Percentiles rank a stretch among this genome's conserved stretches.
phyloP scores from a whole-genome alignment of 2,888 invertebrate genomes.

The Electrophaes corylata region DNA sequence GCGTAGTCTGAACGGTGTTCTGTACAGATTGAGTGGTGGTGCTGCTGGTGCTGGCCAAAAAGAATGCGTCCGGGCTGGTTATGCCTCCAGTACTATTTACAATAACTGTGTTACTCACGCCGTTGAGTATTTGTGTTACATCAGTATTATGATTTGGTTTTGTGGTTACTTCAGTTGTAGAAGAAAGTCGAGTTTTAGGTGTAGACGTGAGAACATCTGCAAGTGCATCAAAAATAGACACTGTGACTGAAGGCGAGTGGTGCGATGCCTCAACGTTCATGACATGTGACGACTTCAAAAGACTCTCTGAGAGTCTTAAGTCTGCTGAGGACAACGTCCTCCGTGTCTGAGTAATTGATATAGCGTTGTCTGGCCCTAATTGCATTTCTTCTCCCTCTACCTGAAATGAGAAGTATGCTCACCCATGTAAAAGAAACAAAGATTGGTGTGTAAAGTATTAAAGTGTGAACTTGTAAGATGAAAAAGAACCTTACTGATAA shows the following conservation, averaged over 20 bases:
- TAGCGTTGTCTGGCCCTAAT: constrained; percentile 80
- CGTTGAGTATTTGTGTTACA: constrained; percentile 72
- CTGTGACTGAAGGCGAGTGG: constrained; percentile 83
- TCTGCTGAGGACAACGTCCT: constrained; percentile 78
- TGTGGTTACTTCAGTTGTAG: constrained; percentile 72
- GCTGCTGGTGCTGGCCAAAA: constrained; percentile 60
- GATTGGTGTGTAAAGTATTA: constrained; percentile 43
- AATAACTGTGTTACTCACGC: constrained; percentile 81
- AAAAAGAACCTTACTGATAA: constrained; percentile 46
- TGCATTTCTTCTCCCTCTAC: constrained; percentile 82
- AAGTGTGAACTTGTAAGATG: constrained; percentile 35
- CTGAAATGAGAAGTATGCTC: constrained; percentile 84
- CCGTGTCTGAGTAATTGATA: constrained; percentile 79
- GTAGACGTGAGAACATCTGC: constrained; percentile 84
- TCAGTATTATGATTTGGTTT: constrained; percentile 66
- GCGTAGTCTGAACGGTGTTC: constrained; percentile 71
- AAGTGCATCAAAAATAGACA: constrained; percentile 85
- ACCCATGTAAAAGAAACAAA: constrained; percentile 78
- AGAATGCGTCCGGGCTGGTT: constrained; percentile 62
- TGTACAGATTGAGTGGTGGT: constrained; percentile 80
- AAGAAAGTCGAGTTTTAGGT: constrained; percentile 73
- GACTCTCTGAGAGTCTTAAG: constrained; percentile 78
- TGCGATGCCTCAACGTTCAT: constrained; percentile 84
- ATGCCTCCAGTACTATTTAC: constrained; percentile 76
- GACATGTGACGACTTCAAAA: constrained; percentile 73